Percentiles rank a stretch among this genome's conserved stretches.
phyloP scores from a whole-genome alignment of 2,113 vertebrate genomes.

The Campylomormyrus tamandua region DNA sequence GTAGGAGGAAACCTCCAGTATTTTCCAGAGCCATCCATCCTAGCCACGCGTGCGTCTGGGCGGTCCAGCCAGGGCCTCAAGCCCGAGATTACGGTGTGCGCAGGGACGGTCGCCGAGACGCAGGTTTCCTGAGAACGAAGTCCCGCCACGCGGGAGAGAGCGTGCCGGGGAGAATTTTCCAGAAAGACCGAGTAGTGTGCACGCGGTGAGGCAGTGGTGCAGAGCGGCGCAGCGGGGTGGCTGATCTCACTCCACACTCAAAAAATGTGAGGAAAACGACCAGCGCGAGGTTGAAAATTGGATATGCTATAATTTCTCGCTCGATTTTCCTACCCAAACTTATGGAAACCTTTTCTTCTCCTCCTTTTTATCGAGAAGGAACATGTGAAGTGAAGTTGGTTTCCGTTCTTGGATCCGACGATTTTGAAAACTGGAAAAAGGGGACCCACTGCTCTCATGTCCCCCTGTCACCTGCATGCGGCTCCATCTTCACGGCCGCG shows the following conservation, averaged over 20 bases:
- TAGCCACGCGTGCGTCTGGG: slow-evolving; percentile 31
- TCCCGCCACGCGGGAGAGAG: neutral
- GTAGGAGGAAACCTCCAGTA: slow-evolving; percentile 23
- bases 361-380: neutral
- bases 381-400: neutral
- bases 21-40: slow-evolving; percentile 47
- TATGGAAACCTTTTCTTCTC: neutral
- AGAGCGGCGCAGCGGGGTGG: slow-evolving; percentile 15
- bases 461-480: neutral
- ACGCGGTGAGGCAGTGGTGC: neutral
- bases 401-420: neutral
- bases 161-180: neutral
- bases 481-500: neutral
- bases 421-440: neutral
- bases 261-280: slow-evolving; percentile 30
- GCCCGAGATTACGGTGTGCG: slow-evolving; percentile 20
- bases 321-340: slow-evolving; percentile 18
- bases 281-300: slow-evolving; percentile 11
- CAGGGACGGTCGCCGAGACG: neutral
- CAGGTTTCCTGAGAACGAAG: neutral
- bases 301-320: slow-evolving; percentile 6
- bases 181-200: neutral
- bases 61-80: neutral
- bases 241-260: slow-evolving; percentile 7
- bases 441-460: neutral